Evolutionary conservation across 2,797 vertebrate species (phyloP), one percentile per base, ranked within the genome.

Genomic region (Manis pentadactyla): DNA sequence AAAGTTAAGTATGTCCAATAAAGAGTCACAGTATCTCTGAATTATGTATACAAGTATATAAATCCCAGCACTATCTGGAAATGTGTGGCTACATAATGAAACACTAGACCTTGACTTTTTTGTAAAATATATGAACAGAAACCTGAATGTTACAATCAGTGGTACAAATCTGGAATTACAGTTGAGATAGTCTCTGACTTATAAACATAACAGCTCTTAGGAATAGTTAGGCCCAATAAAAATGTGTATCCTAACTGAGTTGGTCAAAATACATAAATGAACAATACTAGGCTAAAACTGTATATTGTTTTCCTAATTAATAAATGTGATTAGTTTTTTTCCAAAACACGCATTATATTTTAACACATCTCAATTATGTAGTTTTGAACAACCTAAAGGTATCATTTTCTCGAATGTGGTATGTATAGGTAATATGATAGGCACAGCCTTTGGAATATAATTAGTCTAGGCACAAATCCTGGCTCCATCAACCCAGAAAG

Each of bases 81-180:
- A 95, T 68, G 42, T 84, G 81, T 57, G 71, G 29, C 23, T 63
- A 64, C 66, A 17, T 55, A 93, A 90, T 90, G 42, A 94, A 94
- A 84, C 12, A 86, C 17, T 42, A 71, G 18, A 21, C 39, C 19
- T 57, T 46, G 21, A 31, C 61, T 74, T 78, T 92, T 90, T 87
- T 82, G 83, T 61, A 91, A 91, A 87, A 69, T 55, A 86, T 69
- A 7, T 18, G 51, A 93, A 95, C 90, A 91, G 39, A 55, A 90
- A 93, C 37, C 46, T 79, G n/a, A 95, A 57, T 68, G 69, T 90
- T 15, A 77, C 19, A 55, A 49, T 85, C 66, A 94, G 21, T 66
- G n/a, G 66, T 71, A 69, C 85, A 75, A 94, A 90, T 77, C 61
- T 94, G 34, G 55, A 96, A 96, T 93, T 92, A 78, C 21, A 94